Conservation (phyloP, 2,888 invertebrate species). For the Perdita meconis region DNA sequence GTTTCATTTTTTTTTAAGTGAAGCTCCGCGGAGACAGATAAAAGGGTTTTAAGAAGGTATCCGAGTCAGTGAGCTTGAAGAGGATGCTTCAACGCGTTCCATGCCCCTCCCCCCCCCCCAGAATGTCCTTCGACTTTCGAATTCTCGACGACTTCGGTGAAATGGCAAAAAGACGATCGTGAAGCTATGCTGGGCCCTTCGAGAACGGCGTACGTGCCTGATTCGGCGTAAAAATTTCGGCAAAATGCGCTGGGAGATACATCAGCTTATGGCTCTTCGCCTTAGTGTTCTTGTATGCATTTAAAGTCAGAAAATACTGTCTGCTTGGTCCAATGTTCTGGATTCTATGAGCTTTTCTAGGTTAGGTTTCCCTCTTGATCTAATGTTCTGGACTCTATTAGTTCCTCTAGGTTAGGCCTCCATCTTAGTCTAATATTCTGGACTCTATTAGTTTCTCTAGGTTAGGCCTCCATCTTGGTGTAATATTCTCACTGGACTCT, state of each 20-base stretch:
- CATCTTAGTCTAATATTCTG: no score
- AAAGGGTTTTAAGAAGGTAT: no score
- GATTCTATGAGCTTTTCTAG: no score
- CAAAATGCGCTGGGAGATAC: background rate
- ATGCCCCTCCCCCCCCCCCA: slow-evolving; percentile 26
- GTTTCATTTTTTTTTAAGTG: no score
- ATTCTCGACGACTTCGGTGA: slow-evolving; percentile 57
- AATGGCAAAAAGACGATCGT: slow-evolving; percentile 50
- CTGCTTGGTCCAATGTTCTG: no score
- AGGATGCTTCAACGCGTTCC: slow-evolving; percentile 43
- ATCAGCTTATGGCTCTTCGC: background rate
- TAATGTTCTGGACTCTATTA: no score
- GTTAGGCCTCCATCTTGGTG: no score
- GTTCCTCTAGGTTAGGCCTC: no score
- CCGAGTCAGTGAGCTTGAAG: slow-evolving; percentile 45
- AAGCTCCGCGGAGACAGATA: no score
- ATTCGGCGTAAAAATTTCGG: slow-evolving; percentile 40
- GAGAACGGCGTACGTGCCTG: slow-evolving; percentile 42
- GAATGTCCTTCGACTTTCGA: slow-evolving; percentile 57
- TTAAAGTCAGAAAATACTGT: no score
- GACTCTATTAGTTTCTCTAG: slow-evolving; percentile 1
- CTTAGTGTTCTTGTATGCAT: background rate
- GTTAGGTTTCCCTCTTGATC: no score
- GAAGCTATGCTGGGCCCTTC: slow-evolving; percentile 33
- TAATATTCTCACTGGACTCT: no score